phyloP scores from a whole-genome alignment of 1,140 invertebrate species.

The Lutraria rhynchaena region DNA sequence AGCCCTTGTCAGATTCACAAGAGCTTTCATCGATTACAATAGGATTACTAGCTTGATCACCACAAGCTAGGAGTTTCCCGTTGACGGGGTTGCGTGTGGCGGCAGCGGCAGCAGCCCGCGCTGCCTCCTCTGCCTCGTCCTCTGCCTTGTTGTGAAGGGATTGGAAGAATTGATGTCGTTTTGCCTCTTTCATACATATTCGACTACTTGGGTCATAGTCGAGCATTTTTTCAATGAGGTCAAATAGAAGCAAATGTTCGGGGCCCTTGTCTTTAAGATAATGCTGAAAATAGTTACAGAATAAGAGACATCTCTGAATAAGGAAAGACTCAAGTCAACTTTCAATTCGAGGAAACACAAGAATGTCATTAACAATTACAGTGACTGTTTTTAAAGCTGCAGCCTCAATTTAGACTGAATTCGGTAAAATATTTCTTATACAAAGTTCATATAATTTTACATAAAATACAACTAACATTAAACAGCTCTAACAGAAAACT shows the following conservation, averaged over 20 bases:
- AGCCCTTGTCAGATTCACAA: conserved; percentile 44
- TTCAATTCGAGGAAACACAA: too few species aligned
- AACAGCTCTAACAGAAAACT: too few species aligned
- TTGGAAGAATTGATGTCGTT: conserved; percentile 95
- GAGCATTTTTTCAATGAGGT: conserved; percentile 97
- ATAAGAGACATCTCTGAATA: too few species aligned
- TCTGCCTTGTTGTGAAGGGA: conserved; percentile 59
- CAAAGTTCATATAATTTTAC: too few species aligned
- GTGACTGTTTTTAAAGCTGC: too few species aligned
- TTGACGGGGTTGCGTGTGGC: conserved; percentile 24
- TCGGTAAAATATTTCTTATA: too few species aligned
- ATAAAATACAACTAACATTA: too few species aligned
- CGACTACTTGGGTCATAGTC: conserved; percentile 97
- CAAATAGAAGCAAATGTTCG: conserved; percentile 96
- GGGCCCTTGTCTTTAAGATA: conserved; percentile 91
- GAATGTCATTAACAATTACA: too few species aligned
- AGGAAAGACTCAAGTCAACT: too few species aligned
- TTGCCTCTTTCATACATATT: conserved; percentile 93
- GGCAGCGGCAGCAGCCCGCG: conserved; percentile 21
- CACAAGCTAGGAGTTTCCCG: conserved; percentile 24
- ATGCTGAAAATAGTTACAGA: conserved; percentile 90
- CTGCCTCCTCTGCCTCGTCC: conserved; percentile 44
- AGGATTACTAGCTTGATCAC: conserved; percentile 38
- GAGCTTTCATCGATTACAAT: conserved; percentile 60
- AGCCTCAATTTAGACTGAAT: too few species aligned